A percentile compares a stretch with the other conserved stretches of the same genome.
Conservation (phyloP, 2,888 invertebrate genomes). For the Melitaea athalia region DNA sequence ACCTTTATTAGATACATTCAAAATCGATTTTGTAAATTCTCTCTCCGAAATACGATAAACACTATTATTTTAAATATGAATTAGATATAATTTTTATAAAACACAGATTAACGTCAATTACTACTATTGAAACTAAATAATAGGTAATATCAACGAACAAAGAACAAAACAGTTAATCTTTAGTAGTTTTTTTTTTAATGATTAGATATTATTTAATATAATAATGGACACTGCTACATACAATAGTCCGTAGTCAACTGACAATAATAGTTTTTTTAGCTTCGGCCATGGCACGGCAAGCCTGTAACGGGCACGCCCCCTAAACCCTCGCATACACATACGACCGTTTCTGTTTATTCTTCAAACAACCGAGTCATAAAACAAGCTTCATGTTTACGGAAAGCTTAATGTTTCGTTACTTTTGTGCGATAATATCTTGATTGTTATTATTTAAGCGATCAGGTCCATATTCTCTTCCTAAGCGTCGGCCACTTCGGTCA, state of each 20-base stretch:
- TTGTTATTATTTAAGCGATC: not conserved
- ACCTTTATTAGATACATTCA: constrained; percentile 33
- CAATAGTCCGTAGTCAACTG: constrained; percentile 55
- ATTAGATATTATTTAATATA: not conserved
- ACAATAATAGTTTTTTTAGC: constrained; percentile 45
- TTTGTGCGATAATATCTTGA: not conserved
- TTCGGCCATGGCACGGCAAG: constrained; percentile 54
- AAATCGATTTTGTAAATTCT: constrained; percentile 18
- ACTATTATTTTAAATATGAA: not conserved
- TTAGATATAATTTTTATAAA: no score
- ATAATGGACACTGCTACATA: constrained; percentile 36
- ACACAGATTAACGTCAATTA: no score
- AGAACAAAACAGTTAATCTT: no score
- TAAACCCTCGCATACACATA: constrained; percentile 13
- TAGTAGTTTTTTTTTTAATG: not conserved
- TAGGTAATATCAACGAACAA: no score
- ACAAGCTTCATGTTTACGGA: not conserved
- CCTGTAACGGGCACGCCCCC: constrained; percentile 52
- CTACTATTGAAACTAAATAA: no score
- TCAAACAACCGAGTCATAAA: not conserved
- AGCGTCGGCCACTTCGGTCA: constrained; percentile 60
- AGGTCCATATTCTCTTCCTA: constrained; percentile 37
- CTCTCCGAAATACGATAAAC: constrained; percentile 6
- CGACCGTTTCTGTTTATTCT: not conserved
- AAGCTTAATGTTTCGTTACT: not conserved